Percentiles rank a stretch among this genome's conserved stretches.
phyloP scores from a whole-genome alignment of 2,888 invertebrate genomes.

The Ornithoptera priamus region DNA sequence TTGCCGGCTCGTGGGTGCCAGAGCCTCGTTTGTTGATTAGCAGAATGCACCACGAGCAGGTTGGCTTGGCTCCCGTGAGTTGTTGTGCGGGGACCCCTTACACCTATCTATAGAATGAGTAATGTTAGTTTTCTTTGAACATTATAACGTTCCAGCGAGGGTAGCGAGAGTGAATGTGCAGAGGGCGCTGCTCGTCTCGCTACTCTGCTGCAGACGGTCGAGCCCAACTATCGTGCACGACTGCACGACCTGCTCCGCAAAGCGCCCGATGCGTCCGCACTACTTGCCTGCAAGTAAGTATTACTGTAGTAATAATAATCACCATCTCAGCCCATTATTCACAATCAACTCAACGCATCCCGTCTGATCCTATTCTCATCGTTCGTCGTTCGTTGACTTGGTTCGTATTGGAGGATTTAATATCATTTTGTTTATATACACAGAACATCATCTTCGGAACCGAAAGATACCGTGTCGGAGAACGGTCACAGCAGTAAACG shows the following conservation, averaged over 20 bases:
- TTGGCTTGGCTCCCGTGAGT: too few species aligned
- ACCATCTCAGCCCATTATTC: neutral
- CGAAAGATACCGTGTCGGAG: slow-evolving; percentile 55
- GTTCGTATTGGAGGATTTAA: neutral
- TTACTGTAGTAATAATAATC: neutral
- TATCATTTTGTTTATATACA: neutral
- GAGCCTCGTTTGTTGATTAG: too few species aligned
- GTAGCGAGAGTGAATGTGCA: slow-evolving; percentile 43
- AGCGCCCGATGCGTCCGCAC: slow-evolving; percentile 52
- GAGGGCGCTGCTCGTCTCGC: slow-evolving; percentile 55
- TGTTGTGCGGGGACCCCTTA: too few species aligned
- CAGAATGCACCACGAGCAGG: too few species aligned
- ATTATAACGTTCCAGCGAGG: slow-evolving; percentile 34
- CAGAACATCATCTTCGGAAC: slow-evolving; percentile 53
- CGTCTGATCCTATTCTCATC: too few species aligned
- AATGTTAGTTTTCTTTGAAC: too few species aligned
- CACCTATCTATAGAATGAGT: too few species aligned
- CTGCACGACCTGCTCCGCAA: slow-evolving; percentile 58
- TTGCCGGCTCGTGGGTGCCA: too few species aligned
- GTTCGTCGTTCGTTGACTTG: too few species aligned
- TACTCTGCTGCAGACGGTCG: slow-evolving; percentile 57
- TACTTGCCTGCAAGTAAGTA: slow-evolving; percentile 27
- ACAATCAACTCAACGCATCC: too few species aligned
- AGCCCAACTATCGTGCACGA: slow-evolving; percentile 62
- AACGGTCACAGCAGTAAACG: slow-evolving; percentile 55